phyloP scores from a whole-genome alignment of 1,140 invertebrate genomes.

The Anastrepha obliqua region DNA sequence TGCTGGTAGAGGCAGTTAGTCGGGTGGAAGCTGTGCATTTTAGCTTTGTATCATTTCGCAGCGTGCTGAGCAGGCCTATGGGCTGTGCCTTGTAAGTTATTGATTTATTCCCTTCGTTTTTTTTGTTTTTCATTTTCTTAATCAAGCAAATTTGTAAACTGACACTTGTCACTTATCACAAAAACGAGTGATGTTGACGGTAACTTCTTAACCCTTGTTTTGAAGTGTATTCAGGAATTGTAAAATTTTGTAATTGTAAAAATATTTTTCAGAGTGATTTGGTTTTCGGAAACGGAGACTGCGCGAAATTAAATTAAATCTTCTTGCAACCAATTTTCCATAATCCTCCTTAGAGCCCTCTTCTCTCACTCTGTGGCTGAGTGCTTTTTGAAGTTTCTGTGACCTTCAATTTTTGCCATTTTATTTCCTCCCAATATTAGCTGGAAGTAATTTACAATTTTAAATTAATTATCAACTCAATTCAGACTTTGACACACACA shows the following conservation, averaged over 20 bases:
- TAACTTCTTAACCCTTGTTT: too few species aligned
- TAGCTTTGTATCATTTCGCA: neutral
- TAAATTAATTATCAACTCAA: conserved; percentile 35
- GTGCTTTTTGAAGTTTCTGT: neutral
- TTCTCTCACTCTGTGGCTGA: neutral
- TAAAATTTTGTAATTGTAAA: too few species aligned
- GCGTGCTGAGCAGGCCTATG: neutral
- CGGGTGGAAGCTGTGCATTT: conserved; percentile 5
- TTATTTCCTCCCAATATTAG: neutral
- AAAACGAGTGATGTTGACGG: too few species aligned
- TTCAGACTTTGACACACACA: neutral
- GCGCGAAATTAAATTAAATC: neutral
- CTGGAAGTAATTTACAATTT: conserved; percentile 5
- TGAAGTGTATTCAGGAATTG: too few species aligned
- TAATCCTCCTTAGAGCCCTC: neutral
- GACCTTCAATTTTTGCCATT: neutral
- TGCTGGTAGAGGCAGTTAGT: neutral
- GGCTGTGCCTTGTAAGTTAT: neutral
- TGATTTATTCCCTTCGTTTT: conserved; percentile 5
- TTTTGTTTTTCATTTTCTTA: neutral
- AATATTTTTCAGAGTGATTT: neutral
- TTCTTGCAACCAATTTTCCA: neutral
- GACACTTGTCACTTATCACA: conserved; percentile 43
- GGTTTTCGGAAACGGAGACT: neutral
- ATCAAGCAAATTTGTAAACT: conserved; percentile 10